Base-by-base conservation (phyloP, 2,888 invertebrate genomes). In the Agonum fuliginosum region DNA sequence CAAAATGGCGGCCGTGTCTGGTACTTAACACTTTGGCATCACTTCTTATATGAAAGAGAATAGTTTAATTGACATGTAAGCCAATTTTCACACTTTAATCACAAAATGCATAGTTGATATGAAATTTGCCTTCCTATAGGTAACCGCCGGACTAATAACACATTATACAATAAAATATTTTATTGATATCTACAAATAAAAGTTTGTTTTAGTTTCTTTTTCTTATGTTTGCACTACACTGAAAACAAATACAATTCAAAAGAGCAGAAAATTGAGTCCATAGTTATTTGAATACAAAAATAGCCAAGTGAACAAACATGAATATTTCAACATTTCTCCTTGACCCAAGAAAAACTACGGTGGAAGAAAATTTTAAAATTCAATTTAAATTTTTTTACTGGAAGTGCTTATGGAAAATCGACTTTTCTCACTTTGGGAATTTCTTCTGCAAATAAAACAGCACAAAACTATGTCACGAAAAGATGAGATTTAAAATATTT, bases 231-330 rank as follows among this genome's bases (percentile, higher is more conserved):
- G 10, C 1, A 10, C 20, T 19, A 17, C 5, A 20, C 10, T 20
- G n/a, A 48, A 46, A 46, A 48, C 8, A 48, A 48, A 48, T 48
- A 48, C 2, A 20, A 20, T 48, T 10, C 48, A 20, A 20, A 17
- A 48, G 10, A 20, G 20, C 10, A 48, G 20, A 14, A 48, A 48
- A 48, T 48, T 48, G 48, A 20, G 10, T 20, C 19, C 8, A 14
- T 1, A 48, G 48, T 20, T 48, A 48, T 48, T 48, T 20, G 48
- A 48, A 48, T 48, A 20, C 6, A 48, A 48, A 37, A 37, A 37
- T 37, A 12, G 37, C 12, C 37, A 37, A 10, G 37, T 37, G n/a
- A 12, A 37, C 37, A 37, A 37, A 6, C 37, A 37, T 37, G 37
- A 37, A 37, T 37, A 37, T 37, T 37, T 37, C 37, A 37, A 37